Conservation (phyloP, 2,113 vertebrate genomes). For the Tetraodon nigroviridis region DNA sequence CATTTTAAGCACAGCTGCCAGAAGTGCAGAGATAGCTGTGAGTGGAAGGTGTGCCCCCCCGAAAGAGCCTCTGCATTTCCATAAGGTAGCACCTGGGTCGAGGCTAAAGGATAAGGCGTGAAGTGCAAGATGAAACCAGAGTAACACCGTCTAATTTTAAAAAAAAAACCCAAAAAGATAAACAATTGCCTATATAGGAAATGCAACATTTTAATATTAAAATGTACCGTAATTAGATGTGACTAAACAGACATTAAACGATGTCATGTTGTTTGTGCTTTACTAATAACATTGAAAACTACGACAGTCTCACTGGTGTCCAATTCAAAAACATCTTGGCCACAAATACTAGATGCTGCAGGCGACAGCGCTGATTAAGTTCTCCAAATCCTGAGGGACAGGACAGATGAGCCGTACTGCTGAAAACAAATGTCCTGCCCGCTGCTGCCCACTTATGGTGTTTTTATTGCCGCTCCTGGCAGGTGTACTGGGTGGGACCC, state of each 20-base stretch:
- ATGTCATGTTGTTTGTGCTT: slow-evolving; percentile 9
- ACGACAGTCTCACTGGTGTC: slow-evolving; percentile 2
- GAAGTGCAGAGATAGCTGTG: slow-evolving; percentile 20
- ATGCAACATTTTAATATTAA: neutral
- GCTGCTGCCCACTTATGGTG: slow-evolving; percentile 3
- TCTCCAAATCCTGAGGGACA: neutral
- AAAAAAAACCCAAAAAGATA: no score
- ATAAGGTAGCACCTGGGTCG: neutral
- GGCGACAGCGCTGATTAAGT: neutral
- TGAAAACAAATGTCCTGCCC: slow-evolving; percentile 1
- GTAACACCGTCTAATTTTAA: neutral
- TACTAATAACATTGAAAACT: slow-evolving; percentile 2
- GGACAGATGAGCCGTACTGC: neutral
- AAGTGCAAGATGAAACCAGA: neutral
- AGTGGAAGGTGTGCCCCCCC: slow-evolving; percentile 5
- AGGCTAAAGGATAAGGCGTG: neutral
- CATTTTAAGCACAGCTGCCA: slow-evolving; percentile 13
- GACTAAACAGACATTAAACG: slow-evolving; percentile 19
- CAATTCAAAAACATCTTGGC: slow-evolving; percentile 11
- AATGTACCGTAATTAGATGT: slow-evolving; percentile 20
- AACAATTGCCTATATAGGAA: neutral
- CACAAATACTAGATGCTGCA: neutral
- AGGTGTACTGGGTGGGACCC: slow-evolving; percentile 94
- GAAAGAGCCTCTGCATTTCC: neutral
- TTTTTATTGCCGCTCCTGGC: slow-evolving; percentile 22